Evolutionary conservation across 2,113 vertebrate species (phyloP).

Genomic region (Notarius quadriscutis): DNA sequence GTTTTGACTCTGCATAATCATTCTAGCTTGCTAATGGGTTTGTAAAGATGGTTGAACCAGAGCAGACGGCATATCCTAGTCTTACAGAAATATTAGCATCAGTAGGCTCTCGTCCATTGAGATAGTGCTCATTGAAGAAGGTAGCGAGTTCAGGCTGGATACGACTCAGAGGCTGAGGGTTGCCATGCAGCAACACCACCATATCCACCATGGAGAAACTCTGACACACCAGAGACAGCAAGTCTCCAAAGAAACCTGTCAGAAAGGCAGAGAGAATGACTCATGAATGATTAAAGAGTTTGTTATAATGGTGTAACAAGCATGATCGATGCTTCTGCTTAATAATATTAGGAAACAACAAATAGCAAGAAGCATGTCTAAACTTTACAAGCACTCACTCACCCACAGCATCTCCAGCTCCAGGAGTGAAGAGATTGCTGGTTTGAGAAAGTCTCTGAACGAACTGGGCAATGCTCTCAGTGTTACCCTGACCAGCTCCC

Average conservation of each 20-base stretch:
- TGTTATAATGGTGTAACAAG: neutral
- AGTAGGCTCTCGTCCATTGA: conserved; percentile 81
- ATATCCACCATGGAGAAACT: conserved; percentile 91
- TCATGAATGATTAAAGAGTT: neutral
- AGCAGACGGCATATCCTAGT: neutral
- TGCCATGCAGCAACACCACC: conserved; percentile 88
- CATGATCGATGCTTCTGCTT: neutral
- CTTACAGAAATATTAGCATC: conserved; percentile 83
- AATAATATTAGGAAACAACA: neutral
- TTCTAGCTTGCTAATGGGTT: neutral
- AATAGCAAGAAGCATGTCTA: neutral
- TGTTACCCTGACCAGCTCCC: conserved; percentile 82
- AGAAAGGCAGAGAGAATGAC: neutral
- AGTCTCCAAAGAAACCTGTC: conserved; percentile 87
- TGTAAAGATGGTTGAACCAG: neutral
- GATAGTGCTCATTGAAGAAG: conserved; percentile 88
- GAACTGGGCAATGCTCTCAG: conserved; percentile 89
- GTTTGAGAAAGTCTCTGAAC: conserved; percentile 88
- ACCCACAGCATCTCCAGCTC: conserved; percentile 82
- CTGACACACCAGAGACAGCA: conserved; percentile 88
- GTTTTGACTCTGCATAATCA: neutral
- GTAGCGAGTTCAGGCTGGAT: conserved; percentile 85
- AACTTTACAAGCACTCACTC: conserved; percentile 31
- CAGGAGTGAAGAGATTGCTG: conserved; percentile 85
- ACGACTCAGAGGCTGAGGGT: conserved; percentile 84